These are phyloP conservation scores for Chaenogobius annularis DNA, from an alignment of 2,113 vertebrate genomes.

Conservation along the genomic window DNA sequence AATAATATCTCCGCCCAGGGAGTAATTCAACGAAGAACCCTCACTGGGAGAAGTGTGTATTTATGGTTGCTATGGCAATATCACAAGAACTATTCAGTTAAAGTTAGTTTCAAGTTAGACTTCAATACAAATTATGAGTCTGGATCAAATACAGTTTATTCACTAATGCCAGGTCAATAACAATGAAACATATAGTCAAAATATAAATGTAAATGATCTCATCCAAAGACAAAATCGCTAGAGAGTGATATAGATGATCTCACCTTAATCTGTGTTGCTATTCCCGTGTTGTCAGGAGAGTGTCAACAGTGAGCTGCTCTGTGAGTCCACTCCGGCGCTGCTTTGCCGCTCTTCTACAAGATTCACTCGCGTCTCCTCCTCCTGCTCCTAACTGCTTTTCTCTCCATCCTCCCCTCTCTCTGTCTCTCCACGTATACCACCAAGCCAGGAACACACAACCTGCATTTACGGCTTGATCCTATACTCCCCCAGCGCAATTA, in stretches of 20 bases:
- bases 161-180: not conserved
- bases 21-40: no score
- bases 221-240: not conserved
- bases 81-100: not conserved
- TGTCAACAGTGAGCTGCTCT: constrained; percentile 35
- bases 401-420: constrained; percentile 20
- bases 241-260: constrained; percentile 27
- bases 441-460: constrained; percentile 1
- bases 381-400: constrained; percentile 10
- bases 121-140: not conserved
- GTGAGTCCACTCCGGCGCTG: constrained; percentile 34
- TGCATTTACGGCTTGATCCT: constrained; percentile 5
- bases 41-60: not conserved
- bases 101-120: not conserved
- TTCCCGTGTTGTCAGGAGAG: constrained; percentile 26
- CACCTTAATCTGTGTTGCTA: constrained; percentile 37
- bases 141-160: not conserved
- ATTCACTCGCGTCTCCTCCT: constrained; percentile 19
- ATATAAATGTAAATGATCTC: no score
- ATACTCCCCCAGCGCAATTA: constrained; percentile 2
- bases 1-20: no score
- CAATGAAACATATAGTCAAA: not conserved
- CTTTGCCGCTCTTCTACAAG: constrained; percentile 40
- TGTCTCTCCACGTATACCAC: constrained; percentile 13
- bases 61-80: no score